Percentiles rank a stretch among this genome's conserved stretches.
Conservation (phyloP, 2,113 vertebrate species). For the Menura novaehollandiae region DNA sequence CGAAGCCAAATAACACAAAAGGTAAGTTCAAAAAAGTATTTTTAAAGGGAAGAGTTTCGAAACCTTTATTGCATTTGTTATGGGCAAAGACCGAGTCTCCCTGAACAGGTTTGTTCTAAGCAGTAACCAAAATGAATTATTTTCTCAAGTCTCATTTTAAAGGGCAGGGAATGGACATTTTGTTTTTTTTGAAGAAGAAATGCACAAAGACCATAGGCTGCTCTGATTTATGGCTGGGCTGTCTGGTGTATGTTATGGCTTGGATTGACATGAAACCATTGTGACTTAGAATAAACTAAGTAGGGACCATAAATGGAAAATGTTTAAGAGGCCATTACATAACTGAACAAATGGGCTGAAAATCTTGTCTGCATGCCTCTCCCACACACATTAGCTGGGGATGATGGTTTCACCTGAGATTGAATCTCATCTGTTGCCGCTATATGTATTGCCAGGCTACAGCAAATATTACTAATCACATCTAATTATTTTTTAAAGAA, state of each 20-base stretch:
- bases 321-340: neutral
- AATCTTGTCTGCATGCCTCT: neutral
- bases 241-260: neutral
- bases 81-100: neutral
- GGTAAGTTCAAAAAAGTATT: neutral
- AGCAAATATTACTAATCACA: conserved; percentile 12
- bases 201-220: neutral
- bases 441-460: neutral
- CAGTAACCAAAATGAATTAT: neutral
- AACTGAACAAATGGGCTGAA: conserved; percentile 5
- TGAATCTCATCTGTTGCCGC: neutral
- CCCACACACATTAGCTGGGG: neutral
- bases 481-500: conserved; percentile 1
- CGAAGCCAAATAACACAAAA: neutral
- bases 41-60: neutral
- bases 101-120: neutral
- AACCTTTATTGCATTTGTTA: neutral
- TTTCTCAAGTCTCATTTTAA: neutral
- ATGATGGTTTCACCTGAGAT: neutral
- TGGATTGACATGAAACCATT: neutral
- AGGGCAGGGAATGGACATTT: neutral
- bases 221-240: neutral
- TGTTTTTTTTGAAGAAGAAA: neutral
- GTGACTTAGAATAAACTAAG: neutral
- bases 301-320: neutral